A percentile compares a stretch with the other conserved stretches of the same genome.
Evolutionary conservation across 1,140 invertebrate species (phyloP).

Genomic region (Apis dorsata): DNA sequence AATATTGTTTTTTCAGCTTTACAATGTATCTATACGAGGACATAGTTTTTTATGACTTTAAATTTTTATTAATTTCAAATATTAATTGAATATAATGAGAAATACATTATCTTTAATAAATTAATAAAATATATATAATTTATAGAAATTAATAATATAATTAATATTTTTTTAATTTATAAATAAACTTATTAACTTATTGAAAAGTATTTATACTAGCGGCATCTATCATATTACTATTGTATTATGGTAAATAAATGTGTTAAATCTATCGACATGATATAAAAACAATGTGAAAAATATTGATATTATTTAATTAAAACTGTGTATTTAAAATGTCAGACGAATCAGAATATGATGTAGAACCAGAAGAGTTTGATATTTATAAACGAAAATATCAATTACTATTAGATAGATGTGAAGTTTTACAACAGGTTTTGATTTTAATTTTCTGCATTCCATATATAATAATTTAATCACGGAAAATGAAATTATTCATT

Average conservation of each 20-base stretch:
- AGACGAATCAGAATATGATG: slow-evolving; percentile 72
- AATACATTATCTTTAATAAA: neutral
- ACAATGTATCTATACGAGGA: neutral
- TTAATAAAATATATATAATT: neutral
- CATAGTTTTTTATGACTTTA: neutral
- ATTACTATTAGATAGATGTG: slow-evolving; percentile 76
- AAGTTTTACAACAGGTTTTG: slow-evolving; percentile 78
- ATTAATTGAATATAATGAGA: neutral
- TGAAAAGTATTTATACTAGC: slow-evolving; percentile 34
- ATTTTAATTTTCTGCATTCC: slow-evolving; percentile 15
- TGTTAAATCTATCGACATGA: slow-evolving; percentile 4
- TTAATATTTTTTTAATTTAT: slow-evolving; percentile 2
- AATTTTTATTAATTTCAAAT: neutral
- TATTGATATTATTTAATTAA: slow-evolving; percentile 54
- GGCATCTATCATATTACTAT: slow-evolving; percentile 24
- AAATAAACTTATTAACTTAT: neutral
- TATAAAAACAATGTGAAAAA: slow-evolving; percentile 50
- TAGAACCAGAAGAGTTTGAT: slow-evolving; percentile 74
- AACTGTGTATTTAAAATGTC: slow-evolving; percentile 60
- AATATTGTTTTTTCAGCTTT: neutral
- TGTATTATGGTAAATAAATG: slow-evolving; percentile 39
- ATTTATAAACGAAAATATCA: slow-evolving; percentile 79
- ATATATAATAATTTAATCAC: slow-evolving; percentile 15
- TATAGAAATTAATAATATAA: neutral
- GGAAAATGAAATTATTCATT: slow-evolving; percentile 12